phyloP scores from a whole-genome alignment of 2,888 invertebrate genomes.

The Tetheella fluctuosa region DNA sequence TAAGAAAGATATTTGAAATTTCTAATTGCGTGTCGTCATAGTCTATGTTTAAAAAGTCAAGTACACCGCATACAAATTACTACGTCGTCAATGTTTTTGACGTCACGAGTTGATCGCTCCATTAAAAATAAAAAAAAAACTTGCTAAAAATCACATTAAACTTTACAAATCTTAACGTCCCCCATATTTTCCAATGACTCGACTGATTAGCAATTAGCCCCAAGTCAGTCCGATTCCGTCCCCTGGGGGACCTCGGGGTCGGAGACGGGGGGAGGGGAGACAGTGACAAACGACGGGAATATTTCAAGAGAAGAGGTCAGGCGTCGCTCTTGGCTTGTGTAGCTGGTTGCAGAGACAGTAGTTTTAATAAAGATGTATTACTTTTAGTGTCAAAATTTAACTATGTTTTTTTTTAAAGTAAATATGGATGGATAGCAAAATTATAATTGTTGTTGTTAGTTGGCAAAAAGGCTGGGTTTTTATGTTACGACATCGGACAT shows the following conservation, averaged over 20 bases:
- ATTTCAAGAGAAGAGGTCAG: constrained; percentile 41
- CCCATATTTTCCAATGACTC: constrained; percentile 42
- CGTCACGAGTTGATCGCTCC: no score
- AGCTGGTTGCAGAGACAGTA: constrained; percentile 18
- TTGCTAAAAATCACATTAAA: not conserved
- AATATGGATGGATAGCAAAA: no score
- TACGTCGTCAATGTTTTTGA: no score
- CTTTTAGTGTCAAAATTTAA: constrained; percentile 6
- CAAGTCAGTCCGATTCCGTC: constrained; percentile 20
- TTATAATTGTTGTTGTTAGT: no score
- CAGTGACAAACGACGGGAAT: constrained; percentile 51
- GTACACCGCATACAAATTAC: no score
- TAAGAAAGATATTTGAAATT: no score
- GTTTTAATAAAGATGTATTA: not conserved
- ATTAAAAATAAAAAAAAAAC: not conserved
- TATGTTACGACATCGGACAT: no score
- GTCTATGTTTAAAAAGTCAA: no score
- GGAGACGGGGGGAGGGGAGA: constrained; percentile 26
- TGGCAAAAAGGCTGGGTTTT: no score
- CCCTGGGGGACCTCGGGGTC: not conserved
- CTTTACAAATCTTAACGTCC: not conserved
- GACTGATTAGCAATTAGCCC: constrained; percentile 44
- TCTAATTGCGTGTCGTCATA: no score
- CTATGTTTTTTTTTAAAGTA: no score
- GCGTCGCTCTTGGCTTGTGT: constrained; percentile 25